These are phyloP conservation scores for Caenorhabditis afra DNA, from an alignment of 2,888 invertebrate species.

Conservation along the genomic window DNA sequence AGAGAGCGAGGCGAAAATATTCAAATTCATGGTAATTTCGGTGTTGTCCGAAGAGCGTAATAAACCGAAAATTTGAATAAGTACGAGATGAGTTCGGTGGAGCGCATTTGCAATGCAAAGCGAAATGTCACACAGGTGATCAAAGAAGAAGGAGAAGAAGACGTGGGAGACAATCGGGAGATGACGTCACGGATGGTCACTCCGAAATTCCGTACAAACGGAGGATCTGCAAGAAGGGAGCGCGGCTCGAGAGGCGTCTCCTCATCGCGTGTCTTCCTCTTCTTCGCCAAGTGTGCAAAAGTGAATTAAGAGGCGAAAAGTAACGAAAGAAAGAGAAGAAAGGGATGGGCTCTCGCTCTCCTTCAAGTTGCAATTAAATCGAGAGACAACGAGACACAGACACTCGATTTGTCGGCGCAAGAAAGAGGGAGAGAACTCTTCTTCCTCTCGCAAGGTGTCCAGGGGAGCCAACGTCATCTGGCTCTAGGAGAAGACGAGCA, in stretches of 20 bases:
- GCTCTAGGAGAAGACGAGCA: neutral
- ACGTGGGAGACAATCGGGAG: too few relatives aligned
- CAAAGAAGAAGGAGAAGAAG: too few relatives aligned
- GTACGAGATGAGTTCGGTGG: neutral
- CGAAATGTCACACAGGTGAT: neutral
- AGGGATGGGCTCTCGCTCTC: neutral
- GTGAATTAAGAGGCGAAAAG: conserved; percentile 56
- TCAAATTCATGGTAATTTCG: neutral
- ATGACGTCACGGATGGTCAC: neutral
- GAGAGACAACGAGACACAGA: conserved; percentile 17
- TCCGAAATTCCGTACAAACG: conserved; percentile 1
- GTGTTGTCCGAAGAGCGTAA: too few relatives aligned
- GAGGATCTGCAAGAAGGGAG: neutral
- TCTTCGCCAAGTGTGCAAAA: conserved; percentile 23
- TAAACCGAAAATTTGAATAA: conserved; percentile 2
- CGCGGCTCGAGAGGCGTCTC: neutral
- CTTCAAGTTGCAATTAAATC: conserved; percentile 55
- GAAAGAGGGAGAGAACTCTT: neutral
- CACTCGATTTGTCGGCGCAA: conserved; percentile 20
- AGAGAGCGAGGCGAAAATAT: neutral
- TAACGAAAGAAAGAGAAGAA: conserved; percentile 15
- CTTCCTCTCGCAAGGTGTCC: too few relatives aligned
- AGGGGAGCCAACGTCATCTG: neutral
- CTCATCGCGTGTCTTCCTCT: conserved; percentile 6
- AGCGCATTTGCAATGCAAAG: neutral